Evolutionary conservation across 2,797 vertebrate genomes (phyloP).

Genomic region (Eulemur albifrons): DNA sequence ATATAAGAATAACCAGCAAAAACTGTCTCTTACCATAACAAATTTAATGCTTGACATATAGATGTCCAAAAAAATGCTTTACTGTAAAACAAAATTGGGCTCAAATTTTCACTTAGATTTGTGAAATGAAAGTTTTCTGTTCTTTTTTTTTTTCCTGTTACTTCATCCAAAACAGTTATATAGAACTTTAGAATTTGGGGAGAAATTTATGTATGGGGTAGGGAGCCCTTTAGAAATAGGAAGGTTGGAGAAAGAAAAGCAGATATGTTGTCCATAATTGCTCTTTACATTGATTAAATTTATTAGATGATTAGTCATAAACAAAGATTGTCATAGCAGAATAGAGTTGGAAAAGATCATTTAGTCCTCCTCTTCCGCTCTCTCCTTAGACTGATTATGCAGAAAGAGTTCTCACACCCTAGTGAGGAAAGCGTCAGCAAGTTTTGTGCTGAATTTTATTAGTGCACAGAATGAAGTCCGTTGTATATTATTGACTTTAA

Average conservation of each 20-base stretch:
- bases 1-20: not conserved
- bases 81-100: not conserved
- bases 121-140: not conserved
- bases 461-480: not conserved
- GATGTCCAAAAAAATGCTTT: not conserved
- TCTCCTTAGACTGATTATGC: not conserved
- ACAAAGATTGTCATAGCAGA: not conserved
- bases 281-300: not conserved
- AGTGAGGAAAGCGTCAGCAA: not conserved
- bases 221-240: not conserved
- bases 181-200: not conserved
- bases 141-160: not conserved
- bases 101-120: conserved; percentile 7
- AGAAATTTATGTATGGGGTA: not conserved
- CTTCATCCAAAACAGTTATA: not conserved
- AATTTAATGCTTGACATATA: not conserved
- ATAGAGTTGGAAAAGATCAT: not conserved
- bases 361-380: not conserved
- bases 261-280: not conserved
- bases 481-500: not conserved
- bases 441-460: not conserved
- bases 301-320: not conserved
- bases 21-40: not conserved
- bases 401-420: not conserved
- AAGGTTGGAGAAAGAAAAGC: not conserved